A percentile compares a stretch with the other conserved stretches of the same genome.
Conservation (phyloP, 2,797 vertebrate species). For the Malacoctenus gilli region DNA sequence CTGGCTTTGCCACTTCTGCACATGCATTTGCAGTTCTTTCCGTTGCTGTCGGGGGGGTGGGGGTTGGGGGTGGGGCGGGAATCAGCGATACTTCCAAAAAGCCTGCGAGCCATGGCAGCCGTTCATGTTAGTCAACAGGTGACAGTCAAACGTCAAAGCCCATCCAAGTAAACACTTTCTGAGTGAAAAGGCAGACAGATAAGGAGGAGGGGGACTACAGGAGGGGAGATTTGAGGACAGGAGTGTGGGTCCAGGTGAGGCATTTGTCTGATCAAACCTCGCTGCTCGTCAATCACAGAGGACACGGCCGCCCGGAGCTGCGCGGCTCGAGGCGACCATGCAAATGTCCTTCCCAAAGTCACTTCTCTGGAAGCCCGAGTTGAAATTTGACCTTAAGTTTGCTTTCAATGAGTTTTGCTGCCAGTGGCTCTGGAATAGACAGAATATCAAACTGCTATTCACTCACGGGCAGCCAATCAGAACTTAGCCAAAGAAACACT, state of each 20-base stretch:
- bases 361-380: conserved; percentile 5
- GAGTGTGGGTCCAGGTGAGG: conserved; percentile 61
- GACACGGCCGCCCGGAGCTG: conserved; percentile 49
- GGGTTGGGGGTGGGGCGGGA: too few relatives aligned
- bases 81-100: conserved; percentile 31
- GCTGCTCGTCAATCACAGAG: conserved; percentile 53
- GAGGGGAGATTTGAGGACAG: conserved; percentile 52
- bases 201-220: conserved; percentile 30
- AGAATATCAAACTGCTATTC: not conserved
- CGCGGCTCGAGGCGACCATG: not conserved
- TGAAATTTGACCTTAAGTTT: not conserved
- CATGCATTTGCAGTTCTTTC: conserved; percentile 40
- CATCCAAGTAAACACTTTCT: conserved; percentile 39
- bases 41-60: conserved; percentile 1
- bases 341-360: conserved; percentile 16
- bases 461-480: not conserved
- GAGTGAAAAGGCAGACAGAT: conserved; percentile 54
- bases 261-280: conserved; percentile 60
- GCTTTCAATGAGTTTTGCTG: not conserved
- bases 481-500: conserved; percentile 5
- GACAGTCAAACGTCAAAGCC: conserved; percentile 66
- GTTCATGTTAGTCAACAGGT: conserved; percentile 71
- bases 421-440: not conserved
- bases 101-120: conserved; percentile 44
- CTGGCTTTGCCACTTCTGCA: conserved; percentile 21